A percentile compares a stretch with the other conserved stretches of the same genome.
Conservation (phyloP, 2,113 vertebrate genomes). For the Toxostoma redivivum region DNA sequence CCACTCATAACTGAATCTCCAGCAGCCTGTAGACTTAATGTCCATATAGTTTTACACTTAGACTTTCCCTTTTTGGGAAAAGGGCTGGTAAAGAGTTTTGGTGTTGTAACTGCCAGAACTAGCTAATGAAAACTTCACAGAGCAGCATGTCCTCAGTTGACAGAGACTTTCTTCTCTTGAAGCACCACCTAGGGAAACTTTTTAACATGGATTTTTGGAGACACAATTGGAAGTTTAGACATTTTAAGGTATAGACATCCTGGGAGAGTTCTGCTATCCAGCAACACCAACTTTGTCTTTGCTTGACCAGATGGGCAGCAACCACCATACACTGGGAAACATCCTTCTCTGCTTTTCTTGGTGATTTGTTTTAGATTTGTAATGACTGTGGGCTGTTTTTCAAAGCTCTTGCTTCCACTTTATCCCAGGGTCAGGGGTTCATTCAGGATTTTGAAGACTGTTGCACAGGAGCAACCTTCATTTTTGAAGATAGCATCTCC, state of each 20-base stretch:
- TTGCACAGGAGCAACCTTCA: neutral
- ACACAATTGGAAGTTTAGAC: neutral
- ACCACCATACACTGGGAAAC: neutral
- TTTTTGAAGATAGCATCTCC: neutral
- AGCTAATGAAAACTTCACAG: neutral
- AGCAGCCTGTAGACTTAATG: neutral
- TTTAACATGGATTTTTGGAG: neutral
- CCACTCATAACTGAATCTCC: neutral
- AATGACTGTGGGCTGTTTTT: neutral
- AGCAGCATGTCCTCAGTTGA: neutral
- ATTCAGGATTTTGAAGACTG: neutral
- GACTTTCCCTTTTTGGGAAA: neutral
- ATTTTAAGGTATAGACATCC: neutral
- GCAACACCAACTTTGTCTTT: neutral
- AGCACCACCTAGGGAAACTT: neutral
- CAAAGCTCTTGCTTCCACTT: neutral
- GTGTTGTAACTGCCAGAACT: neutral
- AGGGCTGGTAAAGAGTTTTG: neutral
- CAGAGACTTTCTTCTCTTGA: neutral
- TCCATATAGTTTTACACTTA: neutral
- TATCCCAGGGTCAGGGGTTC: neutral
- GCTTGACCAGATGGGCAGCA: neutral
- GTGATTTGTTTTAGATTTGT: neutral
- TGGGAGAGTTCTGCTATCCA: neutral
- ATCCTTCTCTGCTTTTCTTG: neutral